Evolutionary conservation across 2,888 invertebrate species (phyloP).

Genomic region (Cerastoderma edule): DNA sequence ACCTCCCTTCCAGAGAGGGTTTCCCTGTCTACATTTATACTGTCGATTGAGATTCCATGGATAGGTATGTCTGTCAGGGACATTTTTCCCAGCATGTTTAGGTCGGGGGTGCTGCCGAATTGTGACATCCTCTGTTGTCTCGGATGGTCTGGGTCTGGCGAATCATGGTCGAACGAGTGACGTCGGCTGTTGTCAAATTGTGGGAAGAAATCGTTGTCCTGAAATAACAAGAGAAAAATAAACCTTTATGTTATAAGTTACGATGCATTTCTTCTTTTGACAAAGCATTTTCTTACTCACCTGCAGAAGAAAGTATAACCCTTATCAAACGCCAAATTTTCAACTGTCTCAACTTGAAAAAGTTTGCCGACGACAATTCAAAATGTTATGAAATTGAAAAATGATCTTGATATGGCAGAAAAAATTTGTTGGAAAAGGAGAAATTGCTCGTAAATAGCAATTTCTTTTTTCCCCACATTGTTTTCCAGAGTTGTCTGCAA

Average conservation of each 20-base stretch:
- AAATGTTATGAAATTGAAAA: no score
- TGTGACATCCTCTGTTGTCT: constrained; percentile 50
- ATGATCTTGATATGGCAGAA: no score
- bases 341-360: no score
- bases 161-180: constrained; percentile 71
- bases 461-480: no score
- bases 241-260: not conserved
- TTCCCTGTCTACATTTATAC: constrained; percentile 72
- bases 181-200: constrained; percentile 75
- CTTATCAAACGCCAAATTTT: no score
- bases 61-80: constrained; percentile 66
- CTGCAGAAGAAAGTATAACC: no score
- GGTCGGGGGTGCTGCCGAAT: constrained; percentile 78
- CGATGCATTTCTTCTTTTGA: not conserved
- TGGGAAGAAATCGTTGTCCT: constrained; percentile 78
- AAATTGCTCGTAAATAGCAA: no score
- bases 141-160: constrained; percentile 57
- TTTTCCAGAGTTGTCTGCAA: no score
- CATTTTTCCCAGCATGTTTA: constrained; percentile 69
- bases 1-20: constrained; percentile 72
- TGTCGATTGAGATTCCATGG: constrained; percentile 67
- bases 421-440: no score
- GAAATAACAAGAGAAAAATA: constrained; percentile 27
- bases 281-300: no score
- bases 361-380: no score